Evolutionary conservation across 1,140 invertebrate species (phyloP).

Genomic region (Sarcophaga peregrina): DNA sequence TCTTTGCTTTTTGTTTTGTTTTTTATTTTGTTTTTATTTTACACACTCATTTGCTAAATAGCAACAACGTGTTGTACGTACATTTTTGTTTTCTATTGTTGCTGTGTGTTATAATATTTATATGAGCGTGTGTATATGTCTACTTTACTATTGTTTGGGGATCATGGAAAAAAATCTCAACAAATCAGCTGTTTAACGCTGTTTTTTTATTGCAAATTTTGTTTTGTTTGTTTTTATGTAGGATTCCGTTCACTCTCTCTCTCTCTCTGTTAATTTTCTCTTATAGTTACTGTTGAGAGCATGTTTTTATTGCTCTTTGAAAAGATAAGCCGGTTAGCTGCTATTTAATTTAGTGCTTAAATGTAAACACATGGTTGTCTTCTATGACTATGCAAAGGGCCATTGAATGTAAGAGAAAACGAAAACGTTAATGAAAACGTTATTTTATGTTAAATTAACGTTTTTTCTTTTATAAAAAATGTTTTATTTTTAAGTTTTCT

Average conservation of each 20-base stretch:
- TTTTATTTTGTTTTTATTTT: neutral
- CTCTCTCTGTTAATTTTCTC: neutral
- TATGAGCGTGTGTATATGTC: too few relatives aligned
- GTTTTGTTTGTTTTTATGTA: neutral
- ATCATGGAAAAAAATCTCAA: neutral
- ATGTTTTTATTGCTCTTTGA: neutral
- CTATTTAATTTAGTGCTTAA: neutral
- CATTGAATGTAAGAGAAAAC: neutral
- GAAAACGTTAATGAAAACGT: neutral
- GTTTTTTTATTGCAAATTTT: neutral
- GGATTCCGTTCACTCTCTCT: neutral
- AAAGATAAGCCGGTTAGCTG: neutral
- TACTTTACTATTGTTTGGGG: neutral
- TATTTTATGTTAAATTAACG: neutral
- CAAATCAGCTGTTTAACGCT: neutral
- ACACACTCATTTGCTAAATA: neutral
- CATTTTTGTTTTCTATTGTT: neutral
- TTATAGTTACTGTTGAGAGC: neutral
- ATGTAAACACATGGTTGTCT: neutral
- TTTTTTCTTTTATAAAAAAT: neutral
- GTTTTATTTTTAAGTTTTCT: neutral
- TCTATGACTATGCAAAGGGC: neutral
- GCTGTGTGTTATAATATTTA: too few relatives aligned
- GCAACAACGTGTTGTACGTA: neutral
- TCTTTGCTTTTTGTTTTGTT: too few relatives aligned